A percentile compares a stretch with the other conserved stretches of the same genome.
These are phyloP conservation scores for Chondrilla cf. caribensis DNA, from an alignment of 37 sponge, comb jelly and placozoan species.

Conservation along the genomic window DNA sequence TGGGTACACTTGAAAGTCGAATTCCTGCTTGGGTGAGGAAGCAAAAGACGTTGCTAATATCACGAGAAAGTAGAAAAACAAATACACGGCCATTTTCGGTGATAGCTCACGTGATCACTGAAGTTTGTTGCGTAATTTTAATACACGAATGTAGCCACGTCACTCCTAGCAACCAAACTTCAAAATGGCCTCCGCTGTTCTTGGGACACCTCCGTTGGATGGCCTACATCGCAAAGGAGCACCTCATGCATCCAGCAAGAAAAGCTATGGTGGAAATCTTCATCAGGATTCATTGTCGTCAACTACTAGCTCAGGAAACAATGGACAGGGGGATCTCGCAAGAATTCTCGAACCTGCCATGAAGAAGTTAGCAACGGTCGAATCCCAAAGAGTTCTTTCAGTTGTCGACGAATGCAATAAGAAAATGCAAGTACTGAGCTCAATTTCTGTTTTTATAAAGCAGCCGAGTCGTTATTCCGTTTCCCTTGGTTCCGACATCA, in stretches of 20 bases:
- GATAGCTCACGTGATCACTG: neutral
- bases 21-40: neutral
- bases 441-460: slow-evolving; percentile 36
- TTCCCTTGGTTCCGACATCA: slow-evolving; percentile 68
- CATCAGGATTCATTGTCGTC: slow-evolving; percentile 4
- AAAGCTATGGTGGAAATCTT: neutral
- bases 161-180: neutral
- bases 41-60: neutral
- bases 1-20: neutral
- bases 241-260: neutral
- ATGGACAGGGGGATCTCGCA: slow-evolving; percentile 42
- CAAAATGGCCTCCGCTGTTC: neutral
- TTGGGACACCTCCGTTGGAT: neutral
- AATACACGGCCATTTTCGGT: neutral
- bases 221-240: neutral
- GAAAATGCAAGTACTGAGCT: slow-evolving; percentile 44
- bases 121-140: too few species aligned
- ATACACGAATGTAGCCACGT: too few species aligned
- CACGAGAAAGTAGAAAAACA: neutral
- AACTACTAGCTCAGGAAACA: neutral
- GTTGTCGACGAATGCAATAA: slow-evolving; percentile 73
- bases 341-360: slow-evolving; percentile 80
- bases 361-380: slow-evolving; percentile 89
- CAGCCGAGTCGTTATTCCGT: slow-evolving; percentile 54
- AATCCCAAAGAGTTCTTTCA: slow-evolving; percentile 86